Conservation (phyloP, 2,113 vertebrate genomes). For the Dasyornis broadbenti region DNA sequence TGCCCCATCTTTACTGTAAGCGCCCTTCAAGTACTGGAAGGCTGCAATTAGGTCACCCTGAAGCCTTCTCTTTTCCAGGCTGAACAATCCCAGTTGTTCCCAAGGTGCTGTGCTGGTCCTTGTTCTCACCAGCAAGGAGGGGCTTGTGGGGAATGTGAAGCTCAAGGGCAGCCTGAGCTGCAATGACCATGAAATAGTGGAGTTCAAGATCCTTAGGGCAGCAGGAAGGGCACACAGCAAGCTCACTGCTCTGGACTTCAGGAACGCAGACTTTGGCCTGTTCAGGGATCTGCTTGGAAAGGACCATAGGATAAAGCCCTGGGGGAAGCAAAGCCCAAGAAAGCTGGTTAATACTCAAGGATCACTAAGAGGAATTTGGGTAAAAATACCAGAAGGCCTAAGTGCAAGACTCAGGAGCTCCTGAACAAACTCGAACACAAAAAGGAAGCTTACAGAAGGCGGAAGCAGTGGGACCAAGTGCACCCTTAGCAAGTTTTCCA, state of each 20-base stretch:
- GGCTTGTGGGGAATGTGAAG: background rate
- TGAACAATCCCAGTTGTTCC: fast-evolving
- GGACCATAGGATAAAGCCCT: background rate
- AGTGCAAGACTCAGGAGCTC: background rate
- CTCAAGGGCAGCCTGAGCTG: background rate
- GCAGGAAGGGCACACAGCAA: background rate
- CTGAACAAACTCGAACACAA: background rate
- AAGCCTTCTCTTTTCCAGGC: background rate
- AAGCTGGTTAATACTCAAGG: background rate
- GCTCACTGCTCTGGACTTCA: background rate
- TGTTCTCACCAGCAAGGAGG: fast-evolving
- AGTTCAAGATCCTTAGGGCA: background rate
- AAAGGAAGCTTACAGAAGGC: background rate
- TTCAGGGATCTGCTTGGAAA: background rate
- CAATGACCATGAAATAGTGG: background rate
- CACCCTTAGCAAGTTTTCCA: background rate
- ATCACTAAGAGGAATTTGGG: background rate
- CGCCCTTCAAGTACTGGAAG: background rate
- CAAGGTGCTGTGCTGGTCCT: background rate
- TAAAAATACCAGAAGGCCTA: background rate
- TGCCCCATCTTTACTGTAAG: background rate
- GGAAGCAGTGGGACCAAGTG: background rate
- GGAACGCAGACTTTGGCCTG: background rate
- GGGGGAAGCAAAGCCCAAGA: background rate
- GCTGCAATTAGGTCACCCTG: background rate